phyloP scores from a whole-genome alignment of 2,113 vertebrate genomes.

The Varanus salvator region DNA sequence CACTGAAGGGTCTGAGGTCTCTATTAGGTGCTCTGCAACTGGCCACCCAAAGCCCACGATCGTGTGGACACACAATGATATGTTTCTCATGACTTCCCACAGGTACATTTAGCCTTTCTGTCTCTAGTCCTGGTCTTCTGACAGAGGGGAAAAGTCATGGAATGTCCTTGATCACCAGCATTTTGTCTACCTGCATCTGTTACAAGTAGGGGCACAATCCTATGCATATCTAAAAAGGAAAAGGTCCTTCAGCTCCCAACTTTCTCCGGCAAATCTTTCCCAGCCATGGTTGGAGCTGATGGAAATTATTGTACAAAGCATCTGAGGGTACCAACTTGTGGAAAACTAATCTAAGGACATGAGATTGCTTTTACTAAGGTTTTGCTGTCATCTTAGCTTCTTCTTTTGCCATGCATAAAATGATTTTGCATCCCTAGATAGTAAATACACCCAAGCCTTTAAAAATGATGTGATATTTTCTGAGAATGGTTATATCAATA shows the following conservation, averaged over 20 bases:
- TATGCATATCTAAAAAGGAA: no score
- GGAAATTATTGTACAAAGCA: no score
- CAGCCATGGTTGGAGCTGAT: no score
- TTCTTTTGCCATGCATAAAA: background rate
- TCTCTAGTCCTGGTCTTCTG: conserved; percentile 7
- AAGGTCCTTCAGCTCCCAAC: no score
- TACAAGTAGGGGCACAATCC: no score
- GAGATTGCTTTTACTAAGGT: background rate
- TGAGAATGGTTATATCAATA: background rate
- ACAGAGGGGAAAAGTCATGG: background rate
- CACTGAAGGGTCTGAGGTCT: conserved; percentile 84
- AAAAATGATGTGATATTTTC: conserved; percentile 2
- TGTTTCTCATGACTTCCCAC: conserved; percentile 88
- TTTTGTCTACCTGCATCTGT: background rate
- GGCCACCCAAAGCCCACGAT: conserved; percentile 89
- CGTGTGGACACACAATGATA: conserved; percentile 91
- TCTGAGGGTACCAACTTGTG: no score
- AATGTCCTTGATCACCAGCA: background rate
- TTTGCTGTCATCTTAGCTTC: background rate
- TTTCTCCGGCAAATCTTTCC: no score
- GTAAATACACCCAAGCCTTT: background rate
- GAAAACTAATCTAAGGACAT: background rate
- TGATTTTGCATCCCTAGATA: background rate
- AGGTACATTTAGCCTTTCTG: conserved; percentile 78
- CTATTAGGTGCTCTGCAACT: conserved; percentile 86